phyloP scores from a whole-genome alignment of 2,888 invertebrate species.

The Pyrocoelia pectoralis region DNA sequence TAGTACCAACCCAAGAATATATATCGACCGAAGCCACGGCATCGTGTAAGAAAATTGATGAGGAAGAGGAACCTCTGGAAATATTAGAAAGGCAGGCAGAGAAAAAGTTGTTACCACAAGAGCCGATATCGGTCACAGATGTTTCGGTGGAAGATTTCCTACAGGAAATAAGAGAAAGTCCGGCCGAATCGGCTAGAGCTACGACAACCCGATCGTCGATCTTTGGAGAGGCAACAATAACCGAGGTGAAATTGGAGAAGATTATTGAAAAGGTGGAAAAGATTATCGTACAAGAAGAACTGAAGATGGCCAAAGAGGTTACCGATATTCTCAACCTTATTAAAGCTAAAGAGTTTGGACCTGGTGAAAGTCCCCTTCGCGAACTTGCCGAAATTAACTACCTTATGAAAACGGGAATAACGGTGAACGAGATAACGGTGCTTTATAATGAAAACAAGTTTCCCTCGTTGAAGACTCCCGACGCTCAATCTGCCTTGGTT shows the following conservation, averaged over 20 bases:
- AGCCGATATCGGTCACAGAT: conserved; percentile 67
- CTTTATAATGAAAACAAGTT: conserved; percentile 82
- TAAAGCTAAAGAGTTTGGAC: conserved; percentile 80
- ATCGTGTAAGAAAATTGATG: conserved; percentile 69
- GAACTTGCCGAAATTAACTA: conserved; percentile 86
- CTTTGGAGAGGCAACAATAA: conserved; percentile 57
- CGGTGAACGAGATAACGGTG: conserved; percentile 78
- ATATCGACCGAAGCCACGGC: conserved; percentile 69
- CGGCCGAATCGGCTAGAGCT: conserved; percentile 52
- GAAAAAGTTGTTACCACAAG: conserved; percentile 64
- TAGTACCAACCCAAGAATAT: conserved; percentile 67
- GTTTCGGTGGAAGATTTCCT: conserved; percentile 65
- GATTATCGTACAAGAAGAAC: conserved; percentile 64
- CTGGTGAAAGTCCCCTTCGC: conserved; percentile 78
- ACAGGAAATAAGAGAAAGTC: conserved; percentile 58
- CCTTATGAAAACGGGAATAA: conserved; percentile 77
- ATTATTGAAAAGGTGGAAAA: conserved; percentile 66
- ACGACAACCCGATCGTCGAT: conserved; percentile 49
- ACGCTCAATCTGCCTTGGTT: conserved; percentile 85
- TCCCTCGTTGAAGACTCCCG: conserved; percentile 79
- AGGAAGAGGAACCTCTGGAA: conserved; percentile 58
- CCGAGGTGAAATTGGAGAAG: conserved; percentile 64
- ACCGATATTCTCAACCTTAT: conserved; percentile 77
- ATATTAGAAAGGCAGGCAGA: conserved; percentile 57
- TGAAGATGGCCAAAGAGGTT: conserved; percentile 75